Conservation (phyloP, 2,888 invertebrate species). For the Apamea crenata region DNA sequence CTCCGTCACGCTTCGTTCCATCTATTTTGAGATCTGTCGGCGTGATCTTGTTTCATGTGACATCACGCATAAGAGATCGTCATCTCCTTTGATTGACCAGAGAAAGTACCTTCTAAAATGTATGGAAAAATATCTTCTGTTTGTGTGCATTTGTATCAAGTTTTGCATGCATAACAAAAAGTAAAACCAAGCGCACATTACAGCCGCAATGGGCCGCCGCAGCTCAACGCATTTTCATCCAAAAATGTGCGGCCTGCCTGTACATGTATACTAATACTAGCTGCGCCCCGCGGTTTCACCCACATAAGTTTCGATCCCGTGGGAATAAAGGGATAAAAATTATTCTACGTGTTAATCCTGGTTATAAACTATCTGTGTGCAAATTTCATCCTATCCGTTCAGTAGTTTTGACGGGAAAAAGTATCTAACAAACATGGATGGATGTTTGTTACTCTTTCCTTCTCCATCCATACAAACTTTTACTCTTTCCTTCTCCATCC, state of each 20-base stretch:
- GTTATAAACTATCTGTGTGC: too few relatives aligned
- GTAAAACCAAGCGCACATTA: neutral
- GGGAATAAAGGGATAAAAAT: too few relatives aligned
- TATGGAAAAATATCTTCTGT: neutral
- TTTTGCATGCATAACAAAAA: neutral
- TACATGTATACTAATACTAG: neutral
- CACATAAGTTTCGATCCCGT: too few relatives aligned
- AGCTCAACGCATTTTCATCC: neutral
- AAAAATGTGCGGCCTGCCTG: neutral
- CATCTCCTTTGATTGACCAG: constrained; percentile 46
- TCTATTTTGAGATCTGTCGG: constrained; percentile 59
- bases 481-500: too few relatives aligned
- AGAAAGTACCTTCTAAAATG: constrained; percentile 34
- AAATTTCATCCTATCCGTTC: too few relatives aligned
- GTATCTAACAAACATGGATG: too few relatives aligned
- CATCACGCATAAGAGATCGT: constrained; percentile 48
- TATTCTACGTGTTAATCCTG: too few relatives aligned
- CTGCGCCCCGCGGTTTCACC: too few relatives aligned
- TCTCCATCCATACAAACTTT: too few relatives aligned
- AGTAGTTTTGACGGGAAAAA: too few relatives aligned
- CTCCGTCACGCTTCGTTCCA: constrained; percentile 41
- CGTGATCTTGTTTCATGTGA: constrained; percentile 53
- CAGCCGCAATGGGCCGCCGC: neutral
- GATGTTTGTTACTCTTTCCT: too few relatives aligned
- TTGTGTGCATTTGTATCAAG: neutral